phyloP scores from a whole-genome alignment of 1,140 invertebrate genomes.

The Rhagoletis zephyria region DNA sequence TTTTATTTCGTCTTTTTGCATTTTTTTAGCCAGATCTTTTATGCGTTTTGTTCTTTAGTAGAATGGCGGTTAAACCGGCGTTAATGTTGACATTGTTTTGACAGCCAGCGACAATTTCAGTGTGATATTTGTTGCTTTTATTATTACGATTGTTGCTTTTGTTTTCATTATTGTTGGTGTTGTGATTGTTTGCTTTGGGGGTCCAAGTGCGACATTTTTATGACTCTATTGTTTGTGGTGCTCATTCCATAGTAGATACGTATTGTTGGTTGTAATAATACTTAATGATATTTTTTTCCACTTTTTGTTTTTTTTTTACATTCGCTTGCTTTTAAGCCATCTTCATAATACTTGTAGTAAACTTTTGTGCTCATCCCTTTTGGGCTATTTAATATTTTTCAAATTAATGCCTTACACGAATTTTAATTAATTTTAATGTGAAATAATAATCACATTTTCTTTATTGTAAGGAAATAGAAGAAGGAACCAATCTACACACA shows the following conservation, averaged over 20 bases:
- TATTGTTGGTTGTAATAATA: background rate
- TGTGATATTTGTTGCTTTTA: constrained; percentile 20
- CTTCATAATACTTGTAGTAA: background rate
- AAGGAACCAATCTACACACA: no score
- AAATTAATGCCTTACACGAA: no score
- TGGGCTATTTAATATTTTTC: no score
- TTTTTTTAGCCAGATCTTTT: background rate
- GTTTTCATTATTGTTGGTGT: background rate
- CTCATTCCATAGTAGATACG: background rate
- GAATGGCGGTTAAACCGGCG: constrained; percentile 28
- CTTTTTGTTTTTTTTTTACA: background rate
- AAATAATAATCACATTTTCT: no score
- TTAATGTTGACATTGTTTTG: constrained; percentile 49
- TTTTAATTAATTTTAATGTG: no score
- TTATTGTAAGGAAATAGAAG: no score
- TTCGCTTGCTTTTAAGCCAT: background rate
- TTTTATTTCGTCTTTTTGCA: background rate
- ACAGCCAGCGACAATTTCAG: constrained; percentile 47
- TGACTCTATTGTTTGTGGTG: constrained; percentile 7
- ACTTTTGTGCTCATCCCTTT: no score
- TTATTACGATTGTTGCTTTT: background rate
- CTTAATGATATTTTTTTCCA: background rate
- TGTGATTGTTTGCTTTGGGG: background rate
- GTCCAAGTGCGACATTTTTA: constrained; percentile 34
- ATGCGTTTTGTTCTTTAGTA: constrained; percentile 10